A percentile compares a stretch with the other conserved stretches of the same genome.
These are phyloP conservation scores for Scomberomorus guttatus DNA, from an alignment of 2,797 vertebrate genomes.

Conservation along the genomic window DNA sequence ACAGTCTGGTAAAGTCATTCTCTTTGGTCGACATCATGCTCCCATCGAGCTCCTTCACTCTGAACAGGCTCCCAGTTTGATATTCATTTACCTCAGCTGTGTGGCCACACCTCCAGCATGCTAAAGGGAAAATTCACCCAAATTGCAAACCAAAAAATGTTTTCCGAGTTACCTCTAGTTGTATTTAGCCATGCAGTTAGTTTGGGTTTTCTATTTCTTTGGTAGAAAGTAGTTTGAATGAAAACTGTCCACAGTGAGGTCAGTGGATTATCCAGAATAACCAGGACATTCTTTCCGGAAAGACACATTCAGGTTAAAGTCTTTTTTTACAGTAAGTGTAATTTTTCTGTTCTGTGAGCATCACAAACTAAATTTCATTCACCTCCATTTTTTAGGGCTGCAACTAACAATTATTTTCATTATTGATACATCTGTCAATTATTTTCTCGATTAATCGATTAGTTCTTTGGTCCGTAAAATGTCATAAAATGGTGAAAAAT, in stretches of 20 bases:
- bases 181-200: background rate
- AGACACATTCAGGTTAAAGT: too few relatives aligned
- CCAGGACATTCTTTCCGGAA: too few relatives aligned
- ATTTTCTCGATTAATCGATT: background rate
- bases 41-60: background rate
- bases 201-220: too few relatives aligned
- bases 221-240: too few relatives aligned
- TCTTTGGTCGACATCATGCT: background rate
- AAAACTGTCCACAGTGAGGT: too few relatives aligned
- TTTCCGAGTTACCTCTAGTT: background rate
- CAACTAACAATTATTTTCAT: background rate
- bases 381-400: too few relatives aligned
- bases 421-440: background rate
- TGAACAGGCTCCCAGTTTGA: background rate
- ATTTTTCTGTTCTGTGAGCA: too few relatives aligned
- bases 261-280: too few relatives aligned
- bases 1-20: background rate
- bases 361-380: too few relatives aligned
- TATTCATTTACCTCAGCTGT: background rate
- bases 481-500: too few relatives aligned
- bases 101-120: background rate
- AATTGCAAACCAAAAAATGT: background rate
- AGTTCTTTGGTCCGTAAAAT: too few relatives aligned
- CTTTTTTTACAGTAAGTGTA: too few relatives aligned
- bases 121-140: background rate